Evolutionary conservation across 2,888 invertebrate genomes (phyloP).

Genomic region (Athripsodes cinereus): DNA sequence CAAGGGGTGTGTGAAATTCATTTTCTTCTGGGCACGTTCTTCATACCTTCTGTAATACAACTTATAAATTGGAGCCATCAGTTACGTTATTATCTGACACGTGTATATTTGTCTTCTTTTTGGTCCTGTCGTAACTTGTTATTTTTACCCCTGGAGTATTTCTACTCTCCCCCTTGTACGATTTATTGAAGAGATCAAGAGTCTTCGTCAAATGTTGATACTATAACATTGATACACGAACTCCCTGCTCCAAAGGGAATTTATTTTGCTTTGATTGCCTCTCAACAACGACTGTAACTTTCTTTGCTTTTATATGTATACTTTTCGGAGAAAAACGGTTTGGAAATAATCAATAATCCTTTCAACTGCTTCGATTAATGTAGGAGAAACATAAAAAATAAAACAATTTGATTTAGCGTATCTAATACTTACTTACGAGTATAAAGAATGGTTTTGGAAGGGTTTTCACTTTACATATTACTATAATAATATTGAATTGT

Average conservation of each 20-base stretch:
- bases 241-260: background rate
- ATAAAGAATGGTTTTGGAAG: no score
- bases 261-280: no score
- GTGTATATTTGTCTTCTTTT: conserved; percentile 1
- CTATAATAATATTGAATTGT: no score
- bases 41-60: background rate
- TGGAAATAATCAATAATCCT: no score
- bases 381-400: no score
- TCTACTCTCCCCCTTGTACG: background rate
- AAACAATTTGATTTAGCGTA: no score
- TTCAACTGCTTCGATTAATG: no score
- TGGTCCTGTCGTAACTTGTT: background rate
- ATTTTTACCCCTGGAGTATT: background rate
- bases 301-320: no score
- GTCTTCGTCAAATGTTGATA: background rate
- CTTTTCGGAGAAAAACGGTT: no score
- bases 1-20: background rate
- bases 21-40: background rate
- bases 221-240: background rate
- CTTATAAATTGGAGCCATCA: background rate
- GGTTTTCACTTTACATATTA: no score
- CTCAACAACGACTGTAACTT: no score
- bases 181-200: background rate
- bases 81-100: background rate
- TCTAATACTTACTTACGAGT: no score